Base-by-base conservation (phyloP, 2,113 vertebrate species). In the Marmota monax region DNA sequence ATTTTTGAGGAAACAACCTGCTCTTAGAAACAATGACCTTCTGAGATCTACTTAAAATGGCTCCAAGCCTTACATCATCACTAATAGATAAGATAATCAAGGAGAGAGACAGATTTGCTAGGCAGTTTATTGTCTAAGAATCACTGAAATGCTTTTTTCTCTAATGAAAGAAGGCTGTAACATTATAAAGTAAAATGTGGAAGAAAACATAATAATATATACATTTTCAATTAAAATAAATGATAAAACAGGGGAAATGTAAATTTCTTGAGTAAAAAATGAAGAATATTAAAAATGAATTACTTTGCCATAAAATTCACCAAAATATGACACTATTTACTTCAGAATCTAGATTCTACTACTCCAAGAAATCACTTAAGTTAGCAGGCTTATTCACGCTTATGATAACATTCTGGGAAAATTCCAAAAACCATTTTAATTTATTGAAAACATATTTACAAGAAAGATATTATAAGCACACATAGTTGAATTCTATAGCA, bases 71-170 rank as follows among this genome's bases (percentile, higher is more conserved):
- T 77, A 96, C 87, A 94, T 94, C 82, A 98, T 61, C 79, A 98
- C 95, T 84, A 84, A 95, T 96, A 98, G 97, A 96, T 99, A 99
- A 99, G 99, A 99, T 99, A 98, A 99, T 72, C 37, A 97, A 97
- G 96, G 87, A 98, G 95, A 92, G 96, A 98, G 86, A 94, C 96
- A 99, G 99, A 99, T 99, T 99, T 99, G 97, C 34, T 69, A 87
- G 39, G 56, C 5, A 1, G 84, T 45, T 96, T 91, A 92, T 42
- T 22, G 45, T 18, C 32, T 61, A 93, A 84, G 42, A 93, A 86
- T 84, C 84, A 92, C n/a, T 61, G 4, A 94, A 91, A 77, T 39
- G 82, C 22, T 29, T 96, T 84, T 79, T 87, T 67, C 37, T 76
- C 73, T 84, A 94, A 11, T 82, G 23, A 96, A 87, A 88, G 67